Conservation (phyloP, 2,888 invertebrate species). For the Tipula vernalis region DNA sequence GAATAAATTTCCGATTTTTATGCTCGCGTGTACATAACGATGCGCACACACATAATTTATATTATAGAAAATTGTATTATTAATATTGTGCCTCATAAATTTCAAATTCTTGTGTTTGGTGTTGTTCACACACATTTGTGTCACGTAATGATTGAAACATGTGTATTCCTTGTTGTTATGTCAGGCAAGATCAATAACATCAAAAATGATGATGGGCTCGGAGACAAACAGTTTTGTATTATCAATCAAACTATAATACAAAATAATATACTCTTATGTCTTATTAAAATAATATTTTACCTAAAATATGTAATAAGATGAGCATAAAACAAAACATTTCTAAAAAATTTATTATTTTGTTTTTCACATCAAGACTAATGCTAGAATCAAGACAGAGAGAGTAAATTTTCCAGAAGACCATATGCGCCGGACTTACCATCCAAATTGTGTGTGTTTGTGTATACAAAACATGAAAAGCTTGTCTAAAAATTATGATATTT, state of each 20-base stretch:
- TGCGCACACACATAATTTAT: not conserved
- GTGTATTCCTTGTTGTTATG: not conserved
- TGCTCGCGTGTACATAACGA: not conserved
- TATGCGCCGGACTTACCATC: not conserved
- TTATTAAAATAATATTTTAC: not conserved
- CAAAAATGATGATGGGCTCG: not conserved
- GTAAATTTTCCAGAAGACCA: not conserved
- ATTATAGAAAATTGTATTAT: no score
- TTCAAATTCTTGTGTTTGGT: not conserved
- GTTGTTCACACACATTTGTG: not conserved
- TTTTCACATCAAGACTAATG: not conserved
- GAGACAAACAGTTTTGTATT: no score
- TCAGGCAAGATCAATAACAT: not conserved
- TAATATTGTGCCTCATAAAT: not conserved
- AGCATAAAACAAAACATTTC: not conserved
- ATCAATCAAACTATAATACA: no score
- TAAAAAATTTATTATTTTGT: not conserved
- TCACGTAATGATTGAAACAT: not conserved
- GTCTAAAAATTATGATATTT: not conserved
- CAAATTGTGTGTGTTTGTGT: not conserved
- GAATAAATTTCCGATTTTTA: not conserved
- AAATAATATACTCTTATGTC: not conserved
- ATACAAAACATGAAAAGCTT: not conserved
- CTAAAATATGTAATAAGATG: not conserved
- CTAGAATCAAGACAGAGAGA: not conserved